Conservation (phyloP, 2,888 invertebrate genomes). For the Sipha maydis region DNA sequence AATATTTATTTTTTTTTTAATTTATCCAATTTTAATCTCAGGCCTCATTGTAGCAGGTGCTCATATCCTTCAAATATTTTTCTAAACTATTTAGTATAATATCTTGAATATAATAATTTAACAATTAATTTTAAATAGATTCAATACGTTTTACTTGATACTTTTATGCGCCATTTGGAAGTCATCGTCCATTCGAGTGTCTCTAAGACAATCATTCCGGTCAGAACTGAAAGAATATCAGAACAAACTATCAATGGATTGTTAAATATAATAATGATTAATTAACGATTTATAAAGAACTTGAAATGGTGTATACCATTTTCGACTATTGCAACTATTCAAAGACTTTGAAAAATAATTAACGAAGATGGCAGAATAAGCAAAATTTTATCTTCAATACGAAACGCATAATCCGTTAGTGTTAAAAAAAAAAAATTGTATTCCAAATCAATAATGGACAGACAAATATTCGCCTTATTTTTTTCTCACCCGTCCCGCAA, state of each 20-base stretch:
- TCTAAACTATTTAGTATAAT: neutral
- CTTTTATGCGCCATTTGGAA: neutral
- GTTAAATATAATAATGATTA: neutral
- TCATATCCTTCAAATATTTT: neutral
- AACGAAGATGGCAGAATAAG: neutral
- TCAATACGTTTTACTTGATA: neutral
- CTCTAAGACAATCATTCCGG: neutral
- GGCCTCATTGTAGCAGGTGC: neutral
- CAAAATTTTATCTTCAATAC: neutral
- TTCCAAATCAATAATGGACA: slow-evolving; percentile 55
- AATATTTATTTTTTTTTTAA: neutral
- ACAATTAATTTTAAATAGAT: neutral
- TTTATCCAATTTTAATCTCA: neutral
- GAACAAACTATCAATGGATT: slow-evolving; percentile 3
- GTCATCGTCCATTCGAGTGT: neutral
- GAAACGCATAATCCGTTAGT: neutral
- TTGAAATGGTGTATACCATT: neutral
- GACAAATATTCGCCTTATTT: slow-evolving; percentile 49
- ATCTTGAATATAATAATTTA: neutral
- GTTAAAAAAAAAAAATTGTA: slow-evolving; percentile 12
- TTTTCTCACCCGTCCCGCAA: slow-evolving; percentile 25
- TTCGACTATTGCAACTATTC: neutral
- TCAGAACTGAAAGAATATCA: no score
- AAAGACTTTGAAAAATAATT: neutral
- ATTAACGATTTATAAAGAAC: neutral